Base-by-base conservation (phyloP, 2,113 vertebrate genomes). In the Ochotona curzoniae region DNA sequence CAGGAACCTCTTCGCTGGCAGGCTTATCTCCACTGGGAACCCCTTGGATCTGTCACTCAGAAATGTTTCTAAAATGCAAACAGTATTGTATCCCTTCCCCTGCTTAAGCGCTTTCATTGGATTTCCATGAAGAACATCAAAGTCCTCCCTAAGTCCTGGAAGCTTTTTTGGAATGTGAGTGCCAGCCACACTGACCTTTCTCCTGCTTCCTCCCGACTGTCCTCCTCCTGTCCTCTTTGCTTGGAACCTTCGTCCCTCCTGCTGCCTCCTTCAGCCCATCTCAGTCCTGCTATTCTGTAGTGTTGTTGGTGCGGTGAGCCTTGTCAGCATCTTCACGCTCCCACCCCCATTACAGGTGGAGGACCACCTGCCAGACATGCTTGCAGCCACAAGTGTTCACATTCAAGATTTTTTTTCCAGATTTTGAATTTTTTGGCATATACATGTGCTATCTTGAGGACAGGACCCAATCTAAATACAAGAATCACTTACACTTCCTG, bases 61-160 rank as follows among this genome's bases (percentile, higher is more conserved):
- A 92, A 83, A 64, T 69, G 71, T 80, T 71, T 51, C 69, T 88
- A 70, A 89, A 91, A 44, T 71, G 35, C 73, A 89, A 89, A 61
- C 87, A 17, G 44, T 69, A 44, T 75, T 32, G 13, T 20, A 3
- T 81, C 23, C 85, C 30, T 38, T 73, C 1, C 25, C 38, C 32
- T 67, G 32, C 47, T 93, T 82, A 66, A 23, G 86, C 30, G 51
- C 23, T 60, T 90, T 91, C 30, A 9, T 3, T n/a, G 67, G n/a
- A 28, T 93, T 79, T 70, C 61, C 26, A 15, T 5, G 61, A 38
- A 81, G 28, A 83, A 51, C 70, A 86, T 10, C 11, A 20, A 81
- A 63, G 47, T 35, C 25, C 10, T 76, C 51, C 8, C 6, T 61
- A 49, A 63, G 70, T n/a, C 80, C 54, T 35, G 1, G 1, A 0